These are phyloP conservation scores for Gymnopithys bicolor DNA, from an alignment of 2,797 vertebrate species.

Conservation along the genomic window DNA sequence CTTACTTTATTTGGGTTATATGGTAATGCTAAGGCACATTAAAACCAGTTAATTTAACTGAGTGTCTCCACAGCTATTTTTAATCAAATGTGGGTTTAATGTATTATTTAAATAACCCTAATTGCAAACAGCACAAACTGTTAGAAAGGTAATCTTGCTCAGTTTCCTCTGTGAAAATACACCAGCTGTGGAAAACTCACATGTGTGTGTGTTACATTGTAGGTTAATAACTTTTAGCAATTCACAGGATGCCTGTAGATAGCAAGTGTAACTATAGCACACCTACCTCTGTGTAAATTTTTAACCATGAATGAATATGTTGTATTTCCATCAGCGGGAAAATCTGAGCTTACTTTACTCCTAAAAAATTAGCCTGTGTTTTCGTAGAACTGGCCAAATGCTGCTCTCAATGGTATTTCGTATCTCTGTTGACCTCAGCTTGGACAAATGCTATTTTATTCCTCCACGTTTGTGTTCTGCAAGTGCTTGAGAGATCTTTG, in stretches of 20 bases:
- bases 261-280: not conserved
- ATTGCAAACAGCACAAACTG: not conserved
- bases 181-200: not conserved
- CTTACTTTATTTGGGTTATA: not conserved
- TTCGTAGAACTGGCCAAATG: not conserved
- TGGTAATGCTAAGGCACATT: not conserved
- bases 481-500: not conserved
- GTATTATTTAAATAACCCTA: not conserved
- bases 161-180: not conserved
- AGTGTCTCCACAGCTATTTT: not conserved
- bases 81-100: not conserved
- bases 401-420: not conserved
- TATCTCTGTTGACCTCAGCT: not conserved
- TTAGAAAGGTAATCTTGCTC: not conserved
- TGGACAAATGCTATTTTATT: not conserved
- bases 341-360: not conserved
- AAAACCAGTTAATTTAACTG: not conserved
- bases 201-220: fast-evolving
- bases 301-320: not conserved
- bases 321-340: not conserved
- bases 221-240: not conserved
- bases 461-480: not conserved
- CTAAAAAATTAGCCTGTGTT: not conserved
- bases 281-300: not conserved
- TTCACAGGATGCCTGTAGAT: not conserved